Evolutionary conservation across 2,888 invertebrate species (phyloP), one percentile per base, ranked within the genome.

Genomic region (Callinectes sapidus): DNA sequence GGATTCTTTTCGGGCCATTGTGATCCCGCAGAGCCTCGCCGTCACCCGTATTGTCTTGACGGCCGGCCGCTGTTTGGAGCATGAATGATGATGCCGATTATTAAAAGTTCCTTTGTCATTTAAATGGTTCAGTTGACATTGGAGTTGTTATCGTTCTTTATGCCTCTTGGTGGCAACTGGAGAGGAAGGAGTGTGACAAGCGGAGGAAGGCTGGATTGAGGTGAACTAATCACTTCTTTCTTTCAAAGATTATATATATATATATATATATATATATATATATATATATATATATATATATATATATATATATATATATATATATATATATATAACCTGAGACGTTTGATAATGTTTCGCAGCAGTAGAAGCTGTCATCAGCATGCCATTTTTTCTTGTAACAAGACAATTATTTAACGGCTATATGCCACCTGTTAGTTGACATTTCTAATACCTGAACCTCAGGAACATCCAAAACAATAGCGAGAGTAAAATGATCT

Each of bases 81-180:
- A 87, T 87, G 91, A 86, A 66, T 61, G 87, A 91, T 91, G 91
- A 91, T 91, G 71, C 71, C 42, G 66, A 87, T 71, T 66, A 91
- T 91, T 35, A 66, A 54, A 35, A 54, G 87, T 66, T 23, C 16
- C 71, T 91, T 87, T 91, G 88, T 88, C 54, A 48, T 81, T 91
- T 91, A 88, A 88, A 91, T 91, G 91, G 35, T 32, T 81, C 55
- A 77, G 91, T 85, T 88, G 91, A 91, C 91, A 71, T 55, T 32
- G 88, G 88, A 89, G 88, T 77, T 61, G 86, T 90, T 88, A 88
- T 91, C 88, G 55, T 91, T 89, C 77, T 66, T 91, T 91, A 81
- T 81, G 61, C 54, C 18, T 55, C 66, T 81, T 61, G 87, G 85
- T 23, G 90, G 35, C 66, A 1, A 55, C 54, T 16, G 61, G 61